Base-by-base conservation (phyloP, 1,140 invertebrate species). In the Euura lappo region DNA sequence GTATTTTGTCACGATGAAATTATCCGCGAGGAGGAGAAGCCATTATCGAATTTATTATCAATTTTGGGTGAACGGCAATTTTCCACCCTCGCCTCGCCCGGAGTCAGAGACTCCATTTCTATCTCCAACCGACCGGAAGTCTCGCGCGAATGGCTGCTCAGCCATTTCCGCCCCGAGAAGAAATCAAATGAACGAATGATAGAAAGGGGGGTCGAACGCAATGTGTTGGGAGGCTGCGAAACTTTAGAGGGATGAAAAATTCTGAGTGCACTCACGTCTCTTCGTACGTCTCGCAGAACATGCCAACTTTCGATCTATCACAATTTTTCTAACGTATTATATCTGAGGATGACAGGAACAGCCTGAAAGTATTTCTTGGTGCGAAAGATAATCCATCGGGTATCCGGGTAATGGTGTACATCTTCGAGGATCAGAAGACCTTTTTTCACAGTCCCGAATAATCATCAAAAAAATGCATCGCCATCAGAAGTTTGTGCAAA, bases 1-100 rank as follows among this genome's bases (percentile, higher is more conserved):
- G 81, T 79, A 86, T 82, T 85, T 84, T 85, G 84, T 84, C 79
- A 79, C 28, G 65, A 84, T 81, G 74, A 76, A 74, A 85, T 86
- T 85, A 86, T 81, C 28, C 73, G 71, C 71, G 44, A 71, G 8
- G 66, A 68, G 71, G 45, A 65, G 68, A 73, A 71, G 70, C 60
- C 78, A 74, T 86, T 84, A 87, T 87, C 81, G 79, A 86, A 87
- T 87, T 87, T 87, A 87, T 87, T 86, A 86, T 87, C 85, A 85
- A 87, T 86, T 87, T 84, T 83, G 73, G 76, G 77, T 74, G 78
- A 83, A 84, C 82, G 81, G 84, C 84, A 85, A 87, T 87, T 87
- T 86, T 76, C 75, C 72, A 71, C 70, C 70, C 51, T 68, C 71
- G 46, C 71, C 72, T 73, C 73, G 75, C 75, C 65, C 71, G 46